Base-by-base conservation (phyloP, 1,140 invertebrate species). In the Helicorthomorpha holstii region DNA sequence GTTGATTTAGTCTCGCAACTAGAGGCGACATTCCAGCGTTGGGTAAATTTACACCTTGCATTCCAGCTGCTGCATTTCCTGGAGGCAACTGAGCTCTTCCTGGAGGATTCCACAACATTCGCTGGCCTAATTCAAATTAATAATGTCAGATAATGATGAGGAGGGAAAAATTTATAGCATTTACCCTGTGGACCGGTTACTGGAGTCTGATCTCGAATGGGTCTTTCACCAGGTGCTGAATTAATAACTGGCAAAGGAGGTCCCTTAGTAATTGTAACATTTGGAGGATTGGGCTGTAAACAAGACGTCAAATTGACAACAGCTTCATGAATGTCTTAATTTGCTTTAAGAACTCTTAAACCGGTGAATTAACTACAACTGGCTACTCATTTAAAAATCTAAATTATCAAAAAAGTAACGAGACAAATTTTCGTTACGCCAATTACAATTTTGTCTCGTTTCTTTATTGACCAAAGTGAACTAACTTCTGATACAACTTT, bases 201-300 rank as follows among this genome's bases (percentile, higher is more conserved):
- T 23, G 55, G 41, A 44, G 55, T 27, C 34, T 51, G 38, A 19
- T 48, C 44, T 43, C 49, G 24, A 16, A 19, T 27, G 22, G 47
- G 49, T 0, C 42, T 16, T 27, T 49, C 42, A 24, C 26, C n/a
- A 16, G 42, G 47, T 38, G 51, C 27, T 22, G 50, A 48, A 46
- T 7, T 34, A 7, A 16, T 7, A 7, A 7, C 7, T 7, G 29
- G 29, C 29, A 46, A 7, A 4, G 42, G 58, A 27, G 50, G 54
- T 4, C 38, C 56, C 12, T 52, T 57, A 1, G 57, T 57, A 27
- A 60, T 60, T 1, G 58, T 60, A 3, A 60, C 59, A 54, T 60
- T 60, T 12, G 59, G 59, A 24, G 59, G 58, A 53, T 60, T 60
- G 3, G 59, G 58, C 54, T 46, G 19, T 4, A 7, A 22, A 7